phyloP scores from a whole-genome alignment of 1,140 invertebrate species.

The Leptopilina clavipes region DNA sequence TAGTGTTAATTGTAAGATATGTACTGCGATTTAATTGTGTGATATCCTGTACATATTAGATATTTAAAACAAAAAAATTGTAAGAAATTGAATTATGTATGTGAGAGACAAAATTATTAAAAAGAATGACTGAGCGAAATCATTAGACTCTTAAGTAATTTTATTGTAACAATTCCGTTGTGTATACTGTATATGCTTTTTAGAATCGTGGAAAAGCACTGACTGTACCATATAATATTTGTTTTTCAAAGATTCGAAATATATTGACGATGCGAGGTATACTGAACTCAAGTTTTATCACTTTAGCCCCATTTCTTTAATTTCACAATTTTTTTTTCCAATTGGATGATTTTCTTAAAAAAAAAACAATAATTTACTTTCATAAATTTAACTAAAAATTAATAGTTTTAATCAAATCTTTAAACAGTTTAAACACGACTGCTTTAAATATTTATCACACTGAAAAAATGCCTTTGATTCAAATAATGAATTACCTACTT shows the following conservation, averaged over 20 bases:
- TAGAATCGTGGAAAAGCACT: conserved; percentile 48
- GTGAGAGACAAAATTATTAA: conserved; percentile 42
- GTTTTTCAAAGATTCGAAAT: conserved; percentile 68
- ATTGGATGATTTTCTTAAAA: neutral
- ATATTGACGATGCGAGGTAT: conserved; percentile 63
- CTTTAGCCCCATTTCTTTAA: neutral
- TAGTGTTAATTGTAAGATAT: conserved; percentile 60
- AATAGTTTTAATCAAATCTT: no score
- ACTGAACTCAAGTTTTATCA: conserved; percentile 43
- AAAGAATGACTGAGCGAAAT: conserved; percentile 44
- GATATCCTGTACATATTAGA: conserved; percentile 69
- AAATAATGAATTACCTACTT: no score
- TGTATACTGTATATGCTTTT: conserved; percentile 68
- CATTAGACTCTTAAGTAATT: conserved; percentile 51
- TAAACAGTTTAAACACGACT: no score
- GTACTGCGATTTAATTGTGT: conserved; percentile 64
- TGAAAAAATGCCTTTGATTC: no score
- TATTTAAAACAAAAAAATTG: conserved; percentile 50
- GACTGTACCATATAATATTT: conserved; percentile 68
- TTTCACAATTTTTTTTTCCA: neutral
- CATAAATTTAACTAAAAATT: no score
- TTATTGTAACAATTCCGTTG: conserved; percentile 59
- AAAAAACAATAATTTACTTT: no score
- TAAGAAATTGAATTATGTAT: conserved; percentile 46
- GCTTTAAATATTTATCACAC: no score